Conservation (phyloP, 2,888 invertebrate genomes). For the Lasioglossum malachurum region DNA sequence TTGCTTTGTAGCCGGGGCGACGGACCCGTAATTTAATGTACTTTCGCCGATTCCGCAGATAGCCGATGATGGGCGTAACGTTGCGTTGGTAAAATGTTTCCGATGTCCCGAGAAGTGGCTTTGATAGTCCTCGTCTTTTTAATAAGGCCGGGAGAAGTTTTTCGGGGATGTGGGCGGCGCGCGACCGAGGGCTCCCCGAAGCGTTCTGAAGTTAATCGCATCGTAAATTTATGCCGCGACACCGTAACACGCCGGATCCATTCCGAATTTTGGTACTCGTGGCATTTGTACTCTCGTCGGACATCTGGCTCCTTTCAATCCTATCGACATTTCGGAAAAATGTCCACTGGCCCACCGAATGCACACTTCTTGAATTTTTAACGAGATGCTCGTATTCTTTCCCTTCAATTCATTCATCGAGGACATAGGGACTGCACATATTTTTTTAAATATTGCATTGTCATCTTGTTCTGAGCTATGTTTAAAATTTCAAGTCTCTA, state of each 20-base stretch:
- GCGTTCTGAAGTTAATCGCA: constrained; percentile 50
- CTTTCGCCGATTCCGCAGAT: constrained; percentile 58
- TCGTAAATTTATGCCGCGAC: constrained; percentile 49
- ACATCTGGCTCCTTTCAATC: not conserved
- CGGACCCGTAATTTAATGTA: constrained; percentile 55
- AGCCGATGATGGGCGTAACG: constrained; percentile 49
- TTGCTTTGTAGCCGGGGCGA: constrained; percentile 16
- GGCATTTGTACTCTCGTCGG: not conserved
- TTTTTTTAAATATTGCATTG: no score
- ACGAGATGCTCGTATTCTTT: not conserved
- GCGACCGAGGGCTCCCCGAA: constrained; percentile 24
- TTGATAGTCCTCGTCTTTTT: constrained; percentile 53
- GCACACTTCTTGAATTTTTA: not conserved
- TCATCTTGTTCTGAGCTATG: no score
- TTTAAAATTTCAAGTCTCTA: no score
- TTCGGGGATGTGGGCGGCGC: constrained; percentile 50
- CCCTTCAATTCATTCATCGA: not conserved
- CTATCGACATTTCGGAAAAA: not conserved
- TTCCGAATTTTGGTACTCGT: constrained; percentile 1
- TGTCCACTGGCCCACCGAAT: not conserved
- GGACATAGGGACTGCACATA: not conserved
- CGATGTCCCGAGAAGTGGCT: constrained; percentile 54
- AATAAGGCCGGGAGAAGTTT: constrained; percentile 41
- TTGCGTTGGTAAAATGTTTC: constrained; percentile 54
- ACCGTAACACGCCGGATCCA: constrained; percentile 19